These are phyloP conservation scores for Parauchenoglanis ngamensis DNA, from an alignment of 2,797 vertebrate species.

Conservation along the genomic window DNA sequence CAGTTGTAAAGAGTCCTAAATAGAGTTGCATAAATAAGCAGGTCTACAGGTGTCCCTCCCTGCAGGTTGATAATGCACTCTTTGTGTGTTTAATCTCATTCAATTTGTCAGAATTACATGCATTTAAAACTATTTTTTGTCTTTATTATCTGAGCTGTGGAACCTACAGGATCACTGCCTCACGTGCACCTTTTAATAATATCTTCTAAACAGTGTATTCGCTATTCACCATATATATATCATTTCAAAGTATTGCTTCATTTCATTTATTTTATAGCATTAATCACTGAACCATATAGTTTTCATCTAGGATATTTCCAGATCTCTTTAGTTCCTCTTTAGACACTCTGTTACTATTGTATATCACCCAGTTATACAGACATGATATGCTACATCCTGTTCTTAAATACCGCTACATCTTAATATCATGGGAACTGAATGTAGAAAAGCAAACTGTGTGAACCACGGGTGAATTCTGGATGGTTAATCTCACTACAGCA, in stretches of 20 bases:
- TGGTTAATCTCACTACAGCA: conserved; percentile 34
- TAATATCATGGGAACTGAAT: neutral
- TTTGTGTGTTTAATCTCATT: neutral
- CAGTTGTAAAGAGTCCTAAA: neutral
- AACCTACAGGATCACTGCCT: no score
- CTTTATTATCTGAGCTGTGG: neutral
- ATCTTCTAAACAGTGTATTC: neutral
- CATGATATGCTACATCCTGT: neutral
- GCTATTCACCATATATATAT: neutral
- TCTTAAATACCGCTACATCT: neutral
- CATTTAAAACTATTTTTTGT: no score
- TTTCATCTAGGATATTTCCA: neutral
- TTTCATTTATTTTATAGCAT: neutral
- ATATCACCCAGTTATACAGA: neutral
- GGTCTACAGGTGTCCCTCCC: neutral
- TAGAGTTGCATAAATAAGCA: no score
- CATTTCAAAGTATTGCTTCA: neutral
- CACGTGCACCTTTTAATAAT: neutral
- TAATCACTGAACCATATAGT: neutral
- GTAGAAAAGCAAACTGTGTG: neutral
- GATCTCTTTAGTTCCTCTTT: neutral
- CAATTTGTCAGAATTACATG: neutral
- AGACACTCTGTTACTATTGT: neutral
- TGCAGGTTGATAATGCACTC: neutral
- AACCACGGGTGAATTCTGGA: conserved; percentile 2